phyloP scores from a whole-genome alignment of 2,797 vertebrate genomes.

The Clarias fuscus region DNA sequence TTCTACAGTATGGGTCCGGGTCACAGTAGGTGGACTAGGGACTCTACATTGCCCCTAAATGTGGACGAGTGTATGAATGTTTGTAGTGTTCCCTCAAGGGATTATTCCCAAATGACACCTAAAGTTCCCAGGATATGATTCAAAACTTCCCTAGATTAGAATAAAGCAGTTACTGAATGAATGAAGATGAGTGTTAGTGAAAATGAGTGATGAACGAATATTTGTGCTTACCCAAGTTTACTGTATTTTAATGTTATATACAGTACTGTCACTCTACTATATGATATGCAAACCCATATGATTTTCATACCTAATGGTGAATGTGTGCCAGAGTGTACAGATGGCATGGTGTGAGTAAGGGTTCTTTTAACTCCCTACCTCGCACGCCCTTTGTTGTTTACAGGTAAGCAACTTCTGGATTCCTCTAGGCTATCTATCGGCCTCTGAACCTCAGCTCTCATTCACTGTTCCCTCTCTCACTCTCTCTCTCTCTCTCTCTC shows the following conservation, averaged over 20 bases:
- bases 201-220: not conserved
- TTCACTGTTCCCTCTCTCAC: conserved; percentile 8
- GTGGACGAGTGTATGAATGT: not conserved
- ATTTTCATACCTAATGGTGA: not conserved
- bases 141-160: not conserved
- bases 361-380: not conserved
- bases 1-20: not conserved
- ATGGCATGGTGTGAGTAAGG: conserved; percentile 6
- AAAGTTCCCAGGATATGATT: not conserved
- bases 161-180: not conserved
- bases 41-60: not conserved
- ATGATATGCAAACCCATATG: not conserved
- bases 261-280: not conserved
- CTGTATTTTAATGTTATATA: no score
- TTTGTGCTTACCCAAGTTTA: not conserved
- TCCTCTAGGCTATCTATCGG: conserved; percentile 3
- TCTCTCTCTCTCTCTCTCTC: conserved; percentile 1
- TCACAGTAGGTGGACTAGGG: not conserved
- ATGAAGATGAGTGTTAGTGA: not conserved
- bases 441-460: conserved; percentile 21
- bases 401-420: conserved; percentile 27
- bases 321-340: not conserved
- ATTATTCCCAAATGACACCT: not conserved
- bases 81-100: not conserved
- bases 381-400: not conserved